Base-by-base conservation (phyloP, 2,888 invertebrate genomes). In the Polydrusus tereticollis region DNA sequence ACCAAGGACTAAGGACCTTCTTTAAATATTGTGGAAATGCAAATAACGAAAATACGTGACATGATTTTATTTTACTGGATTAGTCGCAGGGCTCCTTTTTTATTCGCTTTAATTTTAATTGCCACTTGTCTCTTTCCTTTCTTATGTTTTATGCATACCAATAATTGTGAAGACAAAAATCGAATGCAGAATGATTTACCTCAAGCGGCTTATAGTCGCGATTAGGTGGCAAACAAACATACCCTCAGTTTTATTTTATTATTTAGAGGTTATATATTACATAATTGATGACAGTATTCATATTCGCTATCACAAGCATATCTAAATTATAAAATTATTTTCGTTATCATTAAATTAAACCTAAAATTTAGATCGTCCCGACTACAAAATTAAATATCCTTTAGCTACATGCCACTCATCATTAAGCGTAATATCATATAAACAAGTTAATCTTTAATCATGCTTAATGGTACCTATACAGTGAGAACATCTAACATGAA, bases 361-460 rank as follows among this genome's bases (percentile, higher is more conserved):
- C 16, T 52, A 52, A 52, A 52, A 29, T 52, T 14, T n/a, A 23
- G 26, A 52, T 52, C 29, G 14, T 16, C 52, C 2, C 7, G 52
- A 6, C 52, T 14, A 8, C 52, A 52, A 52, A 52, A 52, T 52
- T 16, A 52, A 52, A 52, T 52, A 52, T 52, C 52, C n/a, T 52
- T 52, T 52, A 29, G 52, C 16, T 16, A 7, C 29, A 16, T 10
- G 52, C 16, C 52, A 52, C 14, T 52, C 52, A 52, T 52, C 52
- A 29, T 52, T 52, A 52, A 29, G 16, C 16, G 2, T 52, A 29
- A 52, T 29, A 14, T 29, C 29, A 14, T 52, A 16, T 52, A 52
- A 52, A 50, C 26, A n/a, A 50, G 26, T 50, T 50, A 50, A 33
- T 33, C 3, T 33, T 33, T 33, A 33, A 33, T 33, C n/a, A n/a